Evolutionary conservation across 2,888 invertebrate species (phyloP), one percentile per base, ranked within the genome.

Genomic region (Luperina nickerlii): DNA sequence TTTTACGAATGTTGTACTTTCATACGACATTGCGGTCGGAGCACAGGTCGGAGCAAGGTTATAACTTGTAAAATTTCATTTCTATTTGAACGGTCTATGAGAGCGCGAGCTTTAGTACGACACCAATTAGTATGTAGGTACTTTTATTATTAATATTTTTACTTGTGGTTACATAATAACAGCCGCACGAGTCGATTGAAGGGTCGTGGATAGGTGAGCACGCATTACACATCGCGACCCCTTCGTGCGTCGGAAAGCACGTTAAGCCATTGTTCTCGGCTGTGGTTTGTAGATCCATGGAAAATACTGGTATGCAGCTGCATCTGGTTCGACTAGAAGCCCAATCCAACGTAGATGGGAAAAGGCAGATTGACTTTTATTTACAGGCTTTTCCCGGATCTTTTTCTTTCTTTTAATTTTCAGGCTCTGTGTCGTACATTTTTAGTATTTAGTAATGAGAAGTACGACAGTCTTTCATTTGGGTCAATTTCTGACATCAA

Each of bases 1-100:
- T 82, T 82, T 65, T 27, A 82, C 63, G 79, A 51, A 66, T 72
- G 63, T 62, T 69, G 63, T 75, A 79, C 76, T 86, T 88, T 82
- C 79, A 54, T 71, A 77, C 38, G 24, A 77, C 72, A 65, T 57
- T 63, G 51, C 68, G 48, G n/a, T 75, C 27, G 65, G 54, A 54
- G 54, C 45, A 45, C 45, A n/a, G 48, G 27, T 75, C 27, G 65
- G 54, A 54, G 54, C 48, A 13, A 54, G 38, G 63, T 70, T 65
- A 20, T 42, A 63, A 72, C 60, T 79, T 74, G 71, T 62, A 15
- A 18, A 38, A 62, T 27, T 54, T 38, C 51, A 32, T 77, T 24
- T 78, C n/a, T 68, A 48, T 67, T 74, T 54, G 20, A 45, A 38
- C 15, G 13, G 63, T n/a, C 27, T 65, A 45, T 11, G 18, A 63